A percentile compares a stretch with the other conserved stretches of the same genome.
Evolutionary conservation across 2,113 vertebrate species (phyloP).

Genomic region (Gasterosteus aculeatus): DNA sequence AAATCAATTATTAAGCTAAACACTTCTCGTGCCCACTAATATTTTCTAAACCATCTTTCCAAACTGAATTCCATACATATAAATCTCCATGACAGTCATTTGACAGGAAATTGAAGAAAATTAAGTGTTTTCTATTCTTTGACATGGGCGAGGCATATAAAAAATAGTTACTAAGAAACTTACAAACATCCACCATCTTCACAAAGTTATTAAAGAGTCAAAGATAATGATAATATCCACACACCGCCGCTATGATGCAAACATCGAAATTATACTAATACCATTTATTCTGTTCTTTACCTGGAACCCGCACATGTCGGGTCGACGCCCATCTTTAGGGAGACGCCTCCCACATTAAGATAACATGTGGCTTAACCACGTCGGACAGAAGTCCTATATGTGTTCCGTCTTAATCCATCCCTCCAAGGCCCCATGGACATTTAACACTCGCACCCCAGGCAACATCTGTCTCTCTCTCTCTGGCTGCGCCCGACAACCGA

Average conservation of each 20-base stretch:
- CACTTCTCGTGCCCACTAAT: not conserved
- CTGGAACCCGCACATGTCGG: conserved; percentile 37
- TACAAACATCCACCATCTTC: conserved; percentile 32
- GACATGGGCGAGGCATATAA: conserved; percentile 2
- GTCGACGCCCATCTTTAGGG: conserved; percentile 34
- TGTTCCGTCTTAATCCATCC: conserved; percentile 5
- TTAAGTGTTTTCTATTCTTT: not conserved
- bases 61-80: not conserved
- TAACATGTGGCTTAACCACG: conserved; percentile 1
- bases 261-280: not conserved
- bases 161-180: conserved; percentile 35
- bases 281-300: not conserved
- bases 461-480: conserved; percentile 51
- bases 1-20: too few relatives aligned
- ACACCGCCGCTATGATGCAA: not conserved
- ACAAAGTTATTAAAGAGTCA: not conserved
- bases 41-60: not conserved
- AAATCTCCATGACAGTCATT: not conserved
- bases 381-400: not conserved
- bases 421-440: conserved; percentile 1
- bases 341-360: not conserved
- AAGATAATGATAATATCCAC: not conserved
- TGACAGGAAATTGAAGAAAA: not conserved
- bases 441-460: conserved; percentile 42
- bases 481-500: conserved; percentile 44